Evolutionary conservation across 2,888 invertebrate species (phyloP), one percentile per base, ranked within the genome.

Genomic region (Acrobasis suavella): DNA sequence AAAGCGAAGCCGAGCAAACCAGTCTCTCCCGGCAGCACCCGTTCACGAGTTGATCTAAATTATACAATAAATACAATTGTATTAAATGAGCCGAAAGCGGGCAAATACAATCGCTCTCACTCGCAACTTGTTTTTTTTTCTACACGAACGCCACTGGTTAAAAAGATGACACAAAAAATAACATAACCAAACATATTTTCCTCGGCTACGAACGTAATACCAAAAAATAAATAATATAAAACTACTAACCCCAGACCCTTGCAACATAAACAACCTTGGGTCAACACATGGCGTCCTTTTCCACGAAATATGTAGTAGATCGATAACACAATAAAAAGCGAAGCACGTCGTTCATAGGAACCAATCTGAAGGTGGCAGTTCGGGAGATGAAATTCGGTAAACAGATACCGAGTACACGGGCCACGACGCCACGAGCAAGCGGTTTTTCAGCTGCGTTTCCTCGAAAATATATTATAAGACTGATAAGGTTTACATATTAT

Each of bases 341-440:
- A 52, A 54, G 59, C 42, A 37, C 62, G 61, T 49, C 58, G 61
- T 65, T 50, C 56, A 64, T 62, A 50, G 55, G 46, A 66, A 62
- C 68, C 64, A 66, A 64, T 65, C 62, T 37, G 62, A n/a, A 51
- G 62, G 63, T 62, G 55, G 62, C 52, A 60, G 65, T 65, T 62
- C 60, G 22, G 52, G 32, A 64, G 65, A 69, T 67, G 67, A 69
- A 69, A 69, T 69, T 65, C 64, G 65, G 65, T 67, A 63, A 67
- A 56, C 64, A 62, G 56, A 42, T 56, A 64, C 39, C 39, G 42
- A 42, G 16, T 42, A n/a, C 39, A 17, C 17, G 16, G 22, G 56
- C 56, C 22, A 56, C 0, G 1, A 42, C n/a, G 9, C 42, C 1
- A n/a, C n/a, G n/a, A n/a, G n/a, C n/a, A 7, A 56, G 56, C 39